phyloP scores from a whole-genome alignment of 2,888 invertebrate genomes.

The Drosophila villosipedis region DNA sequence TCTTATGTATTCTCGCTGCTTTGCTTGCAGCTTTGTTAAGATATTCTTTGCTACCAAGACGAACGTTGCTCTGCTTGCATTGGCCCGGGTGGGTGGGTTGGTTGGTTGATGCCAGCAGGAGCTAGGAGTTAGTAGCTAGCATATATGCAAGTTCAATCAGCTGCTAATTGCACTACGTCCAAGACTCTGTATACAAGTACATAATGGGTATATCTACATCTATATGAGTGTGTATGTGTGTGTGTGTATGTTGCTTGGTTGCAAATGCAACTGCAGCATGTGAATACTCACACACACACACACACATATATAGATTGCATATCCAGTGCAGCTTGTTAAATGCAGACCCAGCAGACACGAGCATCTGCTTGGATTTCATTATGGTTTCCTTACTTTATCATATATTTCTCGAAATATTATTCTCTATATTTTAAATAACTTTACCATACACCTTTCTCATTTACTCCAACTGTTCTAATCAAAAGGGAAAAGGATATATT shows the following conservation, averaged over 20 bases:
- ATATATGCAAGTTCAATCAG: conserved; percentile 77
- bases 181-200: conserved; percentile 41
- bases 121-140: conserved; percentile 48
- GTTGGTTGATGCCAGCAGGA: conserved; percentile 47
- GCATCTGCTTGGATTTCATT: conserved; percentile 21
- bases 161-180: conserved; percentile 72
- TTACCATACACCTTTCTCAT: neutral
- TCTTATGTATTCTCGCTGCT: conserved; percentile 64
- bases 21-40: conserved; percentile 73
- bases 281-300: neutral
- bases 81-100: neutral
- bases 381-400: conserved; percentile 1
- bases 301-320: conserved; percentile 5
- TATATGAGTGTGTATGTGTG: conserved; percentile 8
- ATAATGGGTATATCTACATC: conserved; percentile 6
- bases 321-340: conserved; percentile 16
- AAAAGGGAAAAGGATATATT: neutral
- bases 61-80: conserved; percentile 50
- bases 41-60: conserved; percentile 79
- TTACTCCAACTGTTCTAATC: neutral
- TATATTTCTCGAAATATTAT: neutral
- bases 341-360: conserved; percentile 3
- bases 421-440: neutral
- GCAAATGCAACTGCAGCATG: conserved; percentile 41
- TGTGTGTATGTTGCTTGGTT: neutral